These are phyloP conservation scores for Natator depressus DNA, from an alignment of 2,113 vertebrate genomes.

Conservation along the genomic window DNA sequence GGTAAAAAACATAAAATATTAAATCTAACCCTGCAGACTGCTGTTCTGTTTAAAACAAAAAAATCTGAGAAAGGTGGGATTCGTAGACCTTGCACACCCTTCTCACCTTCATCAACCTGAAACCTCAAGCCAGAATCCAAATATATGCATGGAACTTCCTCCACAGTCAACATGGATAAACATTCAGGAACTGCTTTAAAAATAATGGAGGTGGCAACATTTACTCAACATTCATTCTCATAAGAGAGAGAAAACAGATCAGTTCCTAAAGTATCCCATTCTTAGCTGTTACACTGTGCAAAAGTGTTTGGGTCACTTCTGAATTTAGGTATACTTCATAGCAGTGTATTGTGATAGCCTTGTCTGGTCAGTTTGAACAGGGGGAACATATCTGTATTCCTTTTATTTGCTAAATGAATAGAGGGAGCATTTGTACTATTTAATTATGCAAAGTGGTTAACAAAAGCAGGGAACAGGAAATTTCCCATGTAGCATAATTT, in stretches of 20 bases:
- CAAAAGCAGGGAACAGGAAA: neutral
- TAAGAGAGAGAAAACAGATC: neutral
- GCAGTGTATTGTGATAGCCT: neutral
- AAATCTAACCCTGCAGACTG: neutral
- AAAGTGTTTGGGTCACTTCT: neutral
- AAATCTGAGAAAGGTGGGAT: neutral
- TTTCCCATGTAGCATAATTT: neutral
- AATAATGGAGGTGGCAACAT: neutral
- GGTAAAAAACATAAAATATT: neutral
- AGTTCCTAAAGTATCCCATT: neutral
- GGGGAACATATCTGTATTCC: neutral
- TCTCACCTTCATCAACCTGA: neutral
- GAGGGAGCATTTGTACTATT: neutral
- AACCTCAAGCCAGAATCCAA: neutral
- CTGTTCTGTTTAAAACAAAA: neutral
- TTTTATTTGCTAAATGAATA: neutral
- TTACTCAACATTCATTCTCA: neutral
- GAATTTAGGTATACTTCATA: neutral
- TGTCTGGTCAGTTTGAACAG: neutral
- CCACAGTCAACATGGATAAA: neutral
- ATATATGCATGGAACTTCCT: neutral
- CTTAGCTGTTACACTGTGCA: neutral
- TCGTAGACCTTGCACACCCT: neutral
- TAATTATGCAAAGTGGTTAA: neutral
- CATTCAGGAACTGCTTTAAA: neutral